Evolutionary conservation across 2,888 invertebrate species (phyloP).

Genomic region (Drosophila lacicola): DNA sequence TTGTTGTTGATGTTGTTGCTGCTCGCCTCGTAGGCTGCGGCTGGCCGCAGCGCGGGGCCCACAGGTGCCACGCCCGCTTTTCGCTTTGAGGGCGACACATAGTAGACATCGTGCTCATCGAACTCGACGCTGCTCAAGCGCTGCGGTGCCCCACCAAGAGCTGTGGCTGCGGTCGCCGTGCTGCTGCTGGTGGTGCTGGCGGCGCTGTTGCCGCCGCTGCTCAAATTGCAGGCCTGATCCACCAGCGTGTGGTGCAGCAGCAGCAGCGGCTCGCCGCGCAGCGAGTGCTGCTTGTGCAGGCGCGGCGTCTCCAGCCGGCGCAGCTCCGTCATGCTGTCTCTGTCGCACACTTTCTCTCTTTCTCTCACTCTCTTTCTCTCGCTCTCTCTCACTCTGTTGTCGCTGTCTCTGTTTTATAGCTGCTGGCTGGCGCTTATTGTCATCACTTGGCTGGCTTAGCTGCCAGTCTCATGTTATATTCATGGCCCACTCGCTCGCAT

Average conservation of each 20-base stretch:
- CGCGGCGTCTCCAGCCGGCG: slow-evolving; percentile 49
- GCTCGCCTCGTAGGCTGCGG: slow-evolving; percentile 58
- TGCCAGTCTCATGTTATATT: slow-evolving; percentile 68
- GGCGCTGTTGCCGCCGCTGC: slow-evolving; percentile 78
- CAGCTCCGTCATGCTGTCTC: slow-evolving; percentile 69
- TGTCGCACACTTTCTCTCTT: background rate
- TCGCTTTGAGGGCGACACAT: slow-evolving; percentile 84
- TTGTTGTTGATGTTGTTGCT: slow-evolving; percentile 26
- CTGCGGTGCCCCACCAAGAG: slow-evolving; percentile 55
- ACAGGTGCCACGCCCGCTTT: slow-evolving; percentile 75
- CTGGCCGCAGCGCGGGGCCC: slow-evolving; percentile 67
- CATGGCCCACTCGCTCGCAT: slow-evolving; percentile 57
- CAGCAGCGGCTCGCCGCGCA: slow-evolving; percentile 63
- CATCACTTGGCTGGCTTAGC: slow-evolving; percentile 60
- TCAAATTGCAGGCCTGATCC: slow-evolving; percentile 79
- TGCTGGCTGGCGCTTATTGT: slow-evolving; percentile 64
- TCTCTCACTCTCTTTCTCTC: background rate
- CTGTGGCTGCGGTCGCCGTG: slow-evolving; percentile 75
- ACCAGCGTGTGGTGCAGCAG: slow-evolving; percentile 75
- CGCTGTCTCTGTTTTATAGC: slow-evolving; percentile 18
- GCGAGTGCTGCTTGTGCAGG: slow-evolving; percentile 67
- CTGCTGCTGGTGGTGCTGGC: slow-evolving; percentile 78
- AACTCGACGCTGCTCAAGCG: slow-evolving; percentile 66
- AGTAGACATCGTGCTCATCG: slow-evolving; percentile 84
- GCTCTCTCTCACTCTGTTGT: background rate